Evolutionary conservation across 2,113 vertebrate genomes (phyloP).

Genomic region (Thunnus maccoyii): DNA sequence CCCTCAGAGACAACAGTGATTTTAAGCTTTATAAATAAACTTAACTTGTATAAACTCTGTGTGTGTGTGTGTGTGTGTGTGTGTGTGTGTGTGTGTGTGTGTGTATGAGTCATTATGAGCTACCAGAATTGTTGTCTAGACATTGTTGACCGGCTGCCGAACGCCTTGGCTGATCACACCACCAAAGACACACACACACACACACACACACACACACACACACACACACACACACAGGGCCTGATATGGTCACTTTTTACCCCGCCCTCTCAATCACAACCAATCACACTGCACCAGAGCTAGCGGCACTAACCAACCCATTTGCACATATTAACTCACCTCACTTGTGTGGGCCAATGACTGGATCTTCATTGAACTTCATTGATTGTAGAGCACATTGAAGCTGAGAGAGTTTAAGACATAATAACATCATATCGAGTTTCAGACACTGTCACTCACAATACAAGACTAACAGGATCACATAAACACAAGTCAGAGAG

Average conservation of each 20-base stretch:
- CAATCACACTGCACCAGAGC: not conserved
- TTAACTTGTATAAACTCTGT: too few species aligned
- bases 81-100: not conserved
- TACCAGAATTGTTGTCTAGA: slow-evolving; percentile 1
- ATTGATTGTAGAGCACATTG: slow-evolving; percentile 5
- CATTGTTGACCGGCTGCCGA: not conserved
- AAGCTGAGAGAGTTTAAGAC: not conserved
- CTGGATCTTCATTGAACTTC: not conserved
- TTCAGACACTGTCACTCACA: not conserved
- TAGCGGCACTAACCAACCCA: not conserved
- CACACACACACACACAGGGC: too few species aligned
- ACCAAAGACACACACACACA: slow-evolving; percentile 23
- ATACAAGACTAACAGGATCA: not conserved
- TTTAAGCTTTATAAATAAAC: too few species aligned
- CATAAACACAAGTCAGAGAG: not conserved
- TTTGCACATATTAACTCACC: slow-evolving; percentile 21
- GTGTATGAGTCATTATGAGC: slow-evolving; percentile 6
- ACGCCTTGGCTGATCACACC: not conserved
- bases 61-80: not conserved
- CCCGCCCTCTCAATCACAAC: not conserved
- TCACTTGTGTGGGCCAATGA: slow-evolving; percentile 3
- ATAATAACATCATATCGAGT: slow-evolving; percentile 27
- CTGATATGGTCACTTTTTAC: not conserved
- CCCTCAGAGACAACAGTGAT: too few species aligned
- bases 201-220: too few species aligned